Conservation (phyloP, 2,113 vertebrate genomes). For the Picathartes gymnocephalus region DNA sequence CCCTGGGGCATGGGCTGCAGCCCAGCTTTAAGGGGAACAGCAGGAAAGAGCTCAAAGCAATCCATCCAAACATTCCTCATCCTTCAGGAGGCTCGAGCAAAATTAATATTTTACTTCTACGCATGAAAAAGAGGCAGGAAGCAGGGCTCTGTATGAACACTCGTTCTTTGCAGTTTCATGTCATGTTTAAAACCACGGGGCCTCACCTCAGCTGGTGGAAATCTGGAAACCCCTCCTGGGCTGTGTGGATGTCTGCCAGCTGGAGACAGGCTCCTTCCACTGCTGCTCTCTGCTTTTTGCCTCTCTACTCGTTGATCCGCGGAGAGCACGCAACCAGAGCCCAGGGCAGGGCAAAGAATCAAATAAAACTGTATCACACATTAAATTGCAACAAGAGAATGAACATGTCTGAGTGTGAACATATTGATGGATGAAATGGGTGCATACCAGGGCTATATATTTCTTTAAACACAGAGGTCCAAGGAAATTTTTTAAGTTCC, state of each 20-base stretch:
- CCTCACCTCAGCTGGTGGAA: constrained; percentile 27
- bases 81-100: background rate
- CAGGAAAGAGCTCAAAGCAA: background rate
- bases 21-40: background rate
- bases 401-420: background rate
- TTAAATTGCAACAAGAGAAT: background rate
- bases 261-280: background rate
- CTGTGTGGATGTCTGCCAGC: constrained; percentile 12
- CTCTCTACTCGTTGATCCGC: background rate
- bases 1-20: background rate
- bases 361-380: background rate
- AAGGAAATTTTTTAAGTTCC: background rate
- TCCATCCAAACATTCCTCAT: background rate
- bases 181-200: background rate
- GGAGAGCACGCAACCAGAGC: background rate
- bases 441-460: background rate
- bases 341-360: background rate
- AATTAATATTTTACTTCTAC: background rate
- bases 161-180: background rate
- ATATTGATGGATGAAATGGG: background rate
- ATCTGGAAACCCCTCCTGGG: background rate
- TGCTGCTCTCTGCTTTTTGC: background rate
- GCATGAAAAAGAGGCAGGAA: background rate
- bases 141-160: background rate
- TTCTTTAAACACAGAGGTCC: background rate